Evolutionary conservation across 2,888 invertebrate genomes (phyloP).

Genomic region (Kuschelorhynchus macadamiae): DNA sequence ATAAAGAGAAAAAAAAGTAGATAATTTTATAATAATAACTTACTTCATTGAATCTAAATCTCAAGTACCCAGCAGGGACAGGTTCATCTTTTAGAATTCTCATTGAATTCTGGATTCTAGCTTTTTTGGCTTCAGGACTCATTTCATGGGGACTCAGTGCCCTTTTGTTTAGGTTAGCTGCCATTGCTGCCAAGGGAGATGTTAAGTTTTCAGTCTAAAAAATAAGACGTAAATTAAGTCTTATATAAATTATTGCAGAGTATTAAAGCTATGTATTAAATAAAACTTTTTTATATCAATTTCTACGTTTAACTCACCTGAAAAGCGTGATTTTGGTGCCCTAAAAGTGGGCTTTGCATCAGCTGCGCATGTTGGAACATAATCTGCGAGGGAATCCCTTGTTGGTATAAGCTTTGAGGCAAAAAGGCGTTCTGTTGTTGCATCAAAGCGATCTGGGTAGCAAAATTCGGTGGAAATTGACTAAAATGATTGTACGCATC

Average conservation of each 20-base stretch:
- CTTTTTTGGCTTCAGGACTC: conserved; percentile 75
- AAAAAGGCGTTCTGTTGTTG: conserved; percentile 66
- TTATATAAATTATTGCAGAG: no score
- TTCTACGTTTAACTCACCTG: conserved; percentile 29
- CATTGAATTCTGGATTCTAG: conserved; percentile 78
- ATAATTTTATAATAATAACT: neutral
- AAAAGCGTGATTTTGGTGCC: conserved; percentile 57
- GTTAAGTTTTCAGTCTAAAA: conserved; percentile 65
- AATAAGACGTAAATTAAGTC: conserved; percentile 28
- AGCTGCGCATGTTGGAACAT: conserved; percentile 67
- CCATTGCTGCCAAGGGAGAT: conserved; percentile 70
- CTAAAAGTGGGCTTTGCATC: conserved; percentile 65
- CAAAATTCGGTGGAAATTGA: conserved; percentile 66
- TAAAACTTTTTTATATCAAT: no score
- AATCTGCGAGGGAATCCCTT: conserved; percentile 63
- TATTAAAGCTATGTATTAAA: no score
- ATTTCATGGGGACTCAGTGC: conserved; percentile 70
- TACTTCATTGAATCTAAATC: conserved; percentile 74
- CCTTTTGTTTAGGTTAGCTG: conserved; percentile 71
- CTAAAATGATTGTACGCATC: conserved; percentile 67
- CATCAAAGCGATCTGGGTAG: conserved; percentile 67
- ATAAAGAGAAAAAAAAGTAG: no score
- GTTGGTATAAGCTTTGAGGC: conserved; percentile 65
- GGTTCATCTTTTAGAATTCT: conserved; percentile 89
- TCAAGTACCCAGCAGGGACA: conserved; percentile 89